These are phyloP conservation scores for Aricia agestis DNA, from an alignment of 1,140 invertebrate species.

Conservation along the genomic window DNA sequence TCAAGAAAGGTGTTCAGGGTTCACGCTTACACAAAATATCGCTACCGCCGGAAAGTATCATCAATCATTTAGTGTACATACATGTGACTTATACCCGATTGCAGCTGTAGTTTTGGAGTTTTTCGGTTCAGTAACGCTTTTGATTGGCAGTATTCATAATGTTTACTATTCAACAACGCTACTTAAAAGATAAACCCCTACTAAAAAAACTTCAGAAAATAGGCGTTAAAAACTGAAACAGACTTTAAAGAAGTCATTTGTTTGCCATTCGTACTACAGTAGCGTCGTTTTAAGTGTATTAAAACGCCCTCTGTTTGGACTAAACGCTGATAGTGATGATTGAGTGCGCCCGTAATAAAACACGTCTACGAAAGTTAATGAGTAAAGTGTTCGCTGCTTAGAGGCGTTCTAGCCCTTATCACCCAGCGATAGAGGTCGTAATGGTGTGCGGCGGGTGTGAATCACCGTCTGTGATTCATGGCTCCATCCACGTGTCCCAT, in stretches of 20 bases:
- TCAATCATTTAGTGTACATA: too few relatives aligned
- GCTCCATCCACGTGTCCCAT: background rate
- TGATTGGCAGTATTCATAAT: too few relatives aligned
- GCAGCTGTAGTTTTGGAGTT: too few relatives aligned
- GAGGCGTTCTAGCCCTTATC: background rate
- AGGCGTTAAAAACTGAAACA: too few relatives aligned
- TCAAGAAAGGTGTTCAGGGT: too few relatives aligned
- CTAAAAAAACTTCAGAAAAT: too few relatives aligned
- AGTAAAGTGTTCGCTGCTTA: background rate
- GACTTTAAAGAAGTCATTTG: background rate
- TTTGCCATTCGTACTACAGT: background rate
- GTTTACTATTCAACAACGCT: too few relatives aligned
- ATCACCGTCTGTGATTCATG: background rate
- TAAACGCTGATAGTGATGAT: constrained; percentile 3
- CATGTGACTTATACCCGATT: too few relatives aligned
- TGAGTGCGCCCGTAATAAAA: background rate
- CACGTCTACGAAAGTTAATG: constrained; percentile 2
- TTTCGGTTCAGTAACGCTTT: too few relatives aligned
- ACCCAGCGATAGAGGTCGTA: background rate
- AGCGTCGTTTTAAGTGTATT: background rate
- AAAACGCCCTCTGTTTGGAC: background rate
- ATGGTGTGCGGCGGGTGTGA: background rate
- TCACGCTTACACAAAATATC: too few relatives aligned
- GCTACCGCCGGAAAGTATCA: too few relatives aligned
- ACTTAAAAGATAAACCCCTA: too few relatives aligned